A percentile compares a stretch with the other conserved stretches of the same genome.
Conservation (phyloP, 2,888 invertebrate species). For the Caenorhabditis sulstoni region DNA sequence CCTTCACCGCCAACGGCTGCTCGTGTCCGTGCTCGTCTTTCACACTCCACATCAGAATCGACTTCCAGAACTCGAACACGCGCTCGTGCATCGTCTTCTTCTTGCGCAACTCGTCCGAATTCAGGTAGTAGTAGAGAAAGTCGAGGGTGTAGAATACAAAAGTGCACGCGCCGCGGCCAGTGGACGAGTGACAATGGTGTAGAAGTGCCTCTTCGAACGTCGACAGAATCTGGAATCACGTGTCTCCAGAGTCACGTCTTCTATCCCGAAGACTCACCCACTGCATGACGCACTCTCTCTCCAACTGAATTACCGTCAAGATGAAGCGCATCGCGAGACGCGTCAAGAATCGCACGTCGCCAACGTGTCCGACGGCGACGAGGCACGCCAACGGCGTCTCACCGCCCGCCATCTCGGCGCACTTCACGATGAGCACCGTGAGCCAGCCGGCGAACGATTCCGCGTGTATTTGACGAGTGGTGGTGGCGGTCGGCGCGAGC, state of each 20-base stretch:
- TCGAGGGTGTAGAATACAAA: constrained; percentile 52
- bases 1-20: constrained; percentile 45
- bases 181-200: constrained; percentile 3
- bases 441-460: constrained; percentile 38
- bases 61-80: constrained; percentile 28
- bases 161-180: constrained; percentile 19
- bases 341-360: constrained; percentile 19
- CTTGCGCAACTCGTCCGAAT: constrained; percentile 11
- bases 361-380: constrained; percentile 30
- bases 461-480: neutral
- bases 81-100: constrained; percentile 12
- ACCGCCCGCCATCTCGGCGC: constrained; percentile 25
- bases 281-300: constrained; percentile 16
- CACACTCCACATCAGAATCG: constrained; percentile 18
- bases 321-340: constrained; percentile 40
- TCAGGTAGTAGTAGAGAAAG: constrained; percentile 43
- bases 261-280: constrained; percentile 7
- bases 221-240: constrained; percentile 27
- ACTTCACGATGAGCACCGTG: constrained; percentile 34
- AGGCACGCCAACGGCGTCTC: constrained; percentile 21
- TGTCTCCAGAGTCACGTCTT: neutral
- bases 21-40: constrained; percentile 47
- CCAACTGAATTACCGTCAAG: constrained; percentile 12
- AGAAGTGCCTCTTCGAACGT: constrained; percentile 49
- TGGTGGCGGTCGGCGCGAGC: neutral